Percentiles rank a stretch among this genome's conserved stretches.
These are phyloP conservation scores for Macrostomum lignano DNA, from an alignment of 1,140 invertebrate species.

Conservation along the genomic window DNA sequence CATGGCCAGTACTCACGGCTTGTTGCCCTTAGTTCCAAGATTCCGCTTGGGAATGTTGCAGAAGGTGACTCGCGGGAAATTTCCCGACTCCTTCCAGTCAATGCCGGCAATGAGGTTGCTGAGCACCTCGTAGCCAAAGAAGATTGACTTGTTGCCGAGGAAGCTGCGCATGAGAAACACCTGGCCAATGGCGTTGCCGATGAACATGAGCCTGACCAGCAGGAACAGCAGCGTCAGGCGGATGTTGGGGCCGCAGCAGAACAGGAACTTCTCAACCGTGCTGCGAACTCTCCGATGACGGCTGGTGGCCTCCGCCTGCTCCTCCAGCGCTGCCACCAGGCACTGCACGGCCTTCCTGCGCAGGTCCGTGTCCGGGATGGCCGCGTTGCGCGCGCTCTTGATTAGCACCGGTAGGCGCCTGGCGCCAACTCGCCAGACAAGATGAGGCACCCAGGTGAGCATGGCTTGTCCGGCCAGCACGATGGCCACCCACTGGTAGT, in stretches of 20 bases:
- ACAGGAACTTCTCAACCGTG: neutral
- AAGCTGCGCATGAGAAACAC: conserved; percentile 31
- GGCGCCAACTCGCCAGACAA: conserved; percentile 3
- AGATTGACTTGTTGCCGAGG: conserved; percentile 26
- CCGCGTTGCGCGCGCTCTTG: conserved; percentile 3
- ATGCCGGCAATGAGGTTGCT: neutral
- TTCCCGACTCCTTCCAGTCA: conserved; percentile 4
- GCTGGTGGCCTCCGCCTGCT: conserved; percentile 3
- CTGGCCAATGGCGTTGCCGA: conserved; percentile 31
- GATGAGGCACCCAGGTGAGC: conserved; percentile 5
- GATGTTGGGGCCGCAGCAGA: conserved; percentile 3
- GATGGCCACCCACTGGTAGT: conserved; percentile 7
- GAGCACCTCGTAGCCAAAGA: conserved; percentile 2
- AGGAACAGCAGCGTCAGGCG: conserved; percentile 2
- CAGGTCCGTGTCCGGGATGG: conserved; percentile 4
- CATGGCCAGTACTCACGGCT: no score
- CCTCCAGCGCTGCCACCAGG: conserved; percentile 5
- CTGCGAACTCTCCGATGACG: neutral
- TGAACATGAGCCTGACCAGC: conserved; percentile 19
- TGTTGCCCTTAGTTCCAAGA: no score
- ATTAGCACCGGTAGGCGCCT: conserved; percentile 4
- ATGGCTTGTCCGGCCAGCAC: conserved; percentile 5
- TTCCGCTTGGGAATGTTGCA: no score
- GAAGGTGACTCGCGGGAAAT: conserved; percentile 5
- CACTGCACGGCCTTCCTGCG: conserved; percentile 4